These are phyloP conservation scores for Cardiocondyla obscurior DNA, from an alignment of 1,140 invertebrate species.

Conservation along the genomic window DNA sequence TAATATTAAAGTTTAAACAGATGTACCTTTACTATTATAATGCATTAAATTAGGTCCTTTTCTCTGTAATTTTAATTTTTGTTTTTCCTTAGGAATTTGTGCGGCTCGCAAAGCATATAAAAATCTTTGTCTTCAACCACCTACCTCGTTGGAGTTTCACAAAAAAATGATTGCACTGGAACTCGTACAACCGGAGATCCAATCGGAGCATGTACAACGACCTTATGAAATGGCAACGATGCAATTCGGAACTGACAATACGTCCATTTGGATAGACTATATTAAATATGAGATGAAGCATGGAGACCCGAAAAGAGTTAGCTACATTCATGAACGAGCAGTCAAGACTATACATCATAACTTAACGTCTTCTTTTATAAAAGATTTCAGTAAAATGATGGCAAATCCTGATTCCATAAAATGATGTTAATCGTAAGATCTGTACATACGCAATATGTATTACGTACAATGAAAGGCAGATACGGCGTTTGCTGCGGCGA, in stretches of 20 bases:
- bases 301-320: slow-evolving; percentile 81
- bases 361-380: slow-evolving; percentile 77
- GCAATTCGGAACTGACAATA: slow-evolving; percentile 84
- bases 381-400: slow-evolving; percentile 76
- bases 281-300: slow-evolving; percentile 85
- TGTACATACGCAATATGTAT: background rate
- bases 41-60: too few relatives aligned
- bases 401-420: slow-evolving; percentile 70
- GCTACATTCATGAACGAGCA: slow-evolving; percentile 83
- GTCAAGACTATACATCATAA: slow-evolving; percentile 80
- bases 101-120: slow-evolving; percentile 81
- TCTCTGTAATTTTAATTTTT: slow-evolving; percentile 20
- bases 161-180: slow-evolving; percentile 84
- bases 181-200: slow-evolving; percentile 79
- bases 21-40: background rate
- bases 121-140: slow-evolving; percentile 77
- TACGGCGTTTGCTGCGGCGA: too few relatives aligned
- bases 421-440: background rate
- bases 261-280: slow-evolving; percentile 86
- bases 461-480: too few relatives aligned
- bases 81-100: slow-evolving; percentile 77
- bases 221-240: slow-evolving; percentile 81
- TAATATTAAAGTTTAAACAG: background rate
- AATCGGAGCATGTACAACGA: slow-evolving; percentile 77
- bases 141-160: slow-evolving; percentile 83